Evolutionary conservation across 2,888 invertebrate genomes (phyloP).

Genomic region (Diplolepis rosae): DNA sequence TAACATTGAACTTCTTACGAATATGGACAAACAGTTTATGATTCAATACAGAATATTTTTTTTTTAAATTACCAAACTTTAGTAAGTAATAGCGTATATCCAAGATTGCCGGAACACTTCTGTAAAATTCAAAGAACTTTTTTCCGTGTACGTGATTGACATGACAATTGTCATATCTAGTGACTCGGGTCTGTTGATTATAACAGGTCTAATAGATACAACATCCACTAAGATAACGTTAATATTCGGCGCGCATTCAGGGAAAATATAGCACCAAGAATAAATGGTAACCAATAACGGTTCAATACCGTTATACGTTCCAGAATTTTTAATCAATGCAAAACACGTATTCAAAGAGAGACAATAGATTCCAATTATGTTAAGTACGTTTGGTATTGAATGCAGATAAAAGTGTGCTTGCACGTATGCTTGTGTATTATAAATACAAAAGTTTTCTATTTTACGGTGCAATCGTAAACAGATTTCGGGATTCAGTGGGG

Average conservation of each 20-base stretch:
- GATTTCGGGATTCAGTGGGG: too few relatives aligned
- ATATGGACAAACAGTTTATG: too few relatives aligned
- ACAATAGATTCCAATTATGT: not conserved
- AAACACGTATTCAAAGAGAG: slow-evolving; percentile 3
- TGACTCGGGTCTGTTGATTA: not conserved
- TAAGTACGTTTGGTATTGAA: slow-evolving; percentile 4
- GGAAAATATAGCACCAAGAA: slow-evolving; percentile 50
- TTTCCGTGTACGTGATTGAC: not conserved
- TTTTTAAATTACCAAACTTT: too few relatives aligned
- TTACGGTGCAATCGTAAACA: too few relatives aligned
- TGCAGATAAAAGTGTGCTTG: not conserved
- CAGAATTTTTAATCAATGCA: slow-evolving; percentile 29
- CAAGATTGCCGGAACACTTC: too few relatives aligned
- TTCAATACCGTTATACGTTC: slow-evolving; percentile 55
- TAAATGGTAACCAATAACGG: slow-evolving; percentile 39
- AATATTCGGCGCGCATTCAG: slow-evolving; percentile 32
- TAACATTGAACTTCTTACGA: too few relatives aligned
- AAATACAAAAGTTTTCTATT: not conserved
- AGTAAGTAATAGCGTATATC: too few relatives aligned
- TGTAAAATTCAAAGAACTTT: too few relatives aligned
- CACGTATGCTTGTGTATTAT: not conserved
- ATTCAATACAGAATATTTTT: too few relatives aligned
- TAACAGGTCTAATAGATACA: too few relatives aligned
- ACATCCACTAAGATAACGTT: not conserved
- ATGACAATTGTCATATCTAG: not conserved